phyloP scores from a whole-genome alignment of 2,888 invertebrate species.

The Scaptomyza parva region DNA sequence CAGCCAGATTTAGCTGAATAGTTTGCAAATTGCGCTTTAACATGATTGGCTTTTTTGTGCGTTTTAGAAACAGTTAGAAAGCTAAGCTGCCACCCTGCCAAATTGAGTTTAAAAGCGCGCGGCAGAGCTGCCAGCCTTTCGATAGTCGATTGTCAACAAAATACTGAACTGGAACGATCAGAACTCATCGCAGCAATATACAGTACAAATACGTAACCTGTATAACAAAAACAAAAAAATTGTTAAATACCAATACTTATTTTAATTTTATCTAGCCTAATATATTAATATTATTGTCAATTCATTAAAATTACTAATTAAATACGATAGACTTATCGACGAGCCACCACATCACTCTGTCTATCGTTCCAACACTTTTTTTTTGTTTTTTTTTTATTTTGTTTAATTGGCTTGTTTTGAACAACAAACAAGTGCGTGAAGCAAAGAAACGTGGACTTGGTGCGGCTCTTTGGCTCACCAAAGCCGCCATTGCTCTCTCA shows the following conservation, averaged over 20 bases:
- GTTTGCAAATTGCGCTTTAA: constrained; percentile 60
- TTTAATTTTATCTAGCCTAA: not conserved
- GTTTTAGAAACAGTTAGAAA: constrained; percentile 45
- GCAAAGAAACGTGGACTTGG: constrained; percentile 29
- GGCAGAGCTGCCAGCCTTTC: constrained; percentile 46
- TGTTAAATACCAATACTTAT: no score
- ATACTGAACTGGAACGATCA: not conserved
- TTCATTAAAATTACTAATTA: no score
- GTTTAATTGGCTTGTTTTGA: constrained; percentile 36
- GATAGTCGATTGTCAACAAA: constrained; percentile 12
- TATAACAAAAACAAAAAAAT: no score
- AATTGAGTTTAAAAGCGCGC: constrained; percentile 43
- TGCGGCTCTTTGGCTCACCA: constrained; percentile 6
- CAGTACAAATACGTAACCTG: not conserved
- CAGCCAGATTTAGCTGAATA: constrained; percentile 53
- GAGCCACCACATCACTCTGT: constrained; percentile 29
- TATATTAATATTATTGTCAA: no score
- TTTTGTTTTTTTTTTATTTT: constrained; percentile 10
- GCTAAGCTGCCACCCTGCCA: constrained; percentile 44
- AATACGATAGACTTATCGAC: constrained; percentile 27
- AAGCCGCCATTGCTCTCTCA: not conserved
- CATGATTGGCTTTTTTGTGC: constrained; percentile 33
- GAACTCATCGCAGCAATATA: not conserved
- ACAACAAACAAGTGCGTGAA: constrained; percentile 30
- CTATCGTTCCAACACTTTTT: constrained; percentile 11